Evolutionary conservation across 2,113 vertebrate species (phyloP), one percentile per base, ranked within the genome.

Genomic region (Chaetodon auriga): DNA sequence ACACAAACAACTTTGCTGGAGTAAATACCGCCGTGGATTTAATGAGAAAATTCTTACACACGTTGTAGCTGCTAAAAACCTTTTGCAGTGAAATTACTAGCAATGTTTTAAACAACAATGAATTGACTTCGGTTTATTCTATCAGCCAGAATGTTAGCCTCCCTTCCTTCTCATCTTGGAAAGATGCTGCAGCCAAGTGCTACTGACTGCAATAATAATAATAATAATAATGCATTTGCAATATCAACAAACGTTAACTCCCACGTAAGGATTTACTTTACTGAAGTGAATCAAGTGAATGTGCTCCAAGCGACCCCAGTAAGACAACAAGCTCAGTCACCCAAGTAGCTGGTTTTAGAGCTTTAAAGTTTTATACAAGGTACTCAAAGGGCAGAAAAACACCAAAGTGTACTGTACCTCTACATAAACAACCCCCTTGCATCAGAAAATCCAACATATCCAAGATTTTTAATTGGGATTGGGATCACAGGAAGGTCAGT

Each of bases 381-480:
- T 35, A 48, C 25, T 74, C 38, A 43, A 21, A 38, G 51, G 30
- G 57, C 36, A 60, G 5, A 74, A 48, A 63, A 62, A 68, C 60
- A 64, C 46, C 19, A 49, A 41, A 69, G 19, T 53, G 18, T 54
- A 16, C 11, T 63, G 18, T 55, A 18, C 15, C 7, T 48, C 30
- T 23, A 57, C 16, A 46, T n/a, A 51, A 71, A 55, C 10, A 60
- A 23, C 58, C 62, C 25, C 46, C 60, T 23, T 16, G 8, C 18
- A 30, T 68, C n/a, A 51, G 21, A 38, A 63, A 69, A 51, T 25
- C 16, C 62, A 55, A 21, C 23, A 76, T 68, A 73, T 53, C 55
- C 49, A 71, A 54, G 48, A 69, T 75, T 84, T 75, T 84, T 75
- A 70, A 83, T 80, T 80, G 35, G 58, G 35, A 64, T 19, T 55